A percentile compares a stretch with the other conserved stretches of the same genome.
Conservation (phyloP, 2,113 vertebrate species). For the Eclectus roratus region DNA sequence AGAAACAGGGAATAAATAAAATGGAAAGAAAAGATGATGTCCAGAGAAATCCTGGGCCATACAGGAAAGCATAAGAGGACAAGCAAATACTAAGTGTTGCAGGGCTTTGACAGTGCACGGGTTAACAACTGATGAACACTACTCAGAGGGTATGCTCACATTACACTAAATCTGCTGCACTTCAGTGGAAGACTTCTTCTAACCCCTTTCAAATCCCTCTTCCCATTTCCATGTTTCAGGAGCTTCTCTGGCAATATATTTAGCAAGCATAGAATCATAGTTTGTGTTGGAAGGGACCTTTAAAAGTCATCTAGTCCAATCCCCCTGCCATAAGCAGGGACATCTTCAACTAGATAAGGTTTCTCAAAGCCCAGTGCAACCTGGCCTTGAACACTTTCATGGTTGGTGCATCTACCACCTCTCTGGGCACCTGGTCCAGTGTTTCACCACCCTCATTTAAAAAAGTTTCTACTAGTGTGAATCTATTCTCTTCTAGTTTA, state of each 20-base stretch:
- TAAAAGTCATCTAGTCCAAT: background rate
- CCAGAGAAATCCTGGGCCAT: background rate
- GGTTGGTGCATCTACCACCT: background rate
- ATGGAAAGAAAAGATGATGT: background rate
- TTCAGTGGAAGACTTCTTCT: background rate
- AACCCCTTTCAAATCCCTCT: rapidly evolving
- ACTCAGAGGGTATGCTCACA: too few species aligned
- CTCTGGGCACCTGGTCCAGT: background rate
- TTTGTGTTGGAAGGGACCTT: background rate
- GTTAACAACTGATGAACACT: background rate
- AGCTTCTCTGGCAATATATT: background rate
- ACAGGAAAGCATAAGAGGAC: background rate
- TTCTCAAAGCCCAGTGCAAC: background rate
- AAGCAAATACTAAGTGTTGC: background rate
- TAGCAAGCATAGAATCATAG: background rate
- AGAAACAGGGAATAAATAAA: background rate
- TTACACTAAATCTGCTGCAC: background rate
- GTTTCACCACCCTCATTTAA: background rate
- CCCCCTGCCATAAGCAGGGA: rapidly evolving
- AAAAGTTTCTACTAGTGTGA: background rate
- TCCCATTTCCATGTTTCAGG: background rate
- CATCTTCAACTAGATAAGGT: background rate
- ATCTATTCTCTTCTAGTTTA: background rate
- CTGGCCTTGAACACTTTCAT: background rate
- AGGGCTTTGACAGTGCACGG: background rate